Conservation (phyloP, 2,888 invertebrate genomes). For the Prenolepis imparis region DNA sequence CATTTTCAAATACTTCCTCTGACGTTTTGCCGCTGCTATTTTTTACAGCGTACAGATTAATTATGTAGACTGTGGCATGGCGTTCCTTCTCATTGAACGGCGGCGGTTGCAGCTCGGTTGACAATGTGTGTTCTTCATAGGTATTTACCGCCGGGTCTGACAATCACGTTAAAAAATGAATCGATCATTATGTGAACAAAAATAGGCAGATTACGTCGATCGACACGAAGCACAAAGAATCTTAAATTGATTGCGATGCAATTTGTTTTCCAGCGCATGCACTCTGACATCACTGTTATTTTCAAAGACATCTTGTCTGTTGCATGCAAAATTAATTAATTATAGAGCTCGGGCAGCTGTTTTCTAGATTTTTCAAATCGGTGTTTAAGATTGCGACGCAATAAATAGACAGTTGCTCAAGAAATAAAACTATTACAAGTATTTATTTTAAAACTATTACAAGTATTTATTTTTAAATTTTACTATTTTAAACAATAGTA, state of each 20-base stretch:
- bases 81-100: slow-evolving; percentile 67
- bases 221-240: neutral
- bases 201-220: neutral
- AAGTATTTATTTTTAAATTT: neutral
- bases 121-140: slow-evolving; percentile 64
- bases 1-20: slow-evolving; percentile 79
- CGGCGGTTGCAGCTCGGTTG: slow-evolving; percentile 77
- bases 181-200: slow-evolving; percentile 17
- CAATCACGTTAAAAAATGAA: slow-evolving; percentile 14
- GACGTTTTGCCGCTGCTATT: slow-evolving; percentile 77
- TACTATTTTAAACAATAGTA: neutral
- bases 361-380: neutral
- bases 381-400: neutral
- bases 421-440: neutral
- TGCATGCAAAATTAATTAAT: slow-evolving; percentile 1
- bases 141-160: slow-evolving; percentile 48
- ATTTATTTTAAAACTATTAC: neutral
- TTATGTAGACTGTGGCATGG: slow-evolving; percentile 78
- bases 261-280: neutral
- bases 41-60: slow-evolving; percentile 82
- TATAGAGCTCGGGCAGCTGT: neutral
- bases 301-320: neutral
- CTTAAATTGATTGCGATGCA: slow-evolving; percentile 1
- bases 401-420: neutral
- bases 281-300: slow-evolving; percentile 42